Evolutionary conservation across 2,888 invertebrate species (phyloP).

Genomic region (Platycnemis pennipes): DNA sequence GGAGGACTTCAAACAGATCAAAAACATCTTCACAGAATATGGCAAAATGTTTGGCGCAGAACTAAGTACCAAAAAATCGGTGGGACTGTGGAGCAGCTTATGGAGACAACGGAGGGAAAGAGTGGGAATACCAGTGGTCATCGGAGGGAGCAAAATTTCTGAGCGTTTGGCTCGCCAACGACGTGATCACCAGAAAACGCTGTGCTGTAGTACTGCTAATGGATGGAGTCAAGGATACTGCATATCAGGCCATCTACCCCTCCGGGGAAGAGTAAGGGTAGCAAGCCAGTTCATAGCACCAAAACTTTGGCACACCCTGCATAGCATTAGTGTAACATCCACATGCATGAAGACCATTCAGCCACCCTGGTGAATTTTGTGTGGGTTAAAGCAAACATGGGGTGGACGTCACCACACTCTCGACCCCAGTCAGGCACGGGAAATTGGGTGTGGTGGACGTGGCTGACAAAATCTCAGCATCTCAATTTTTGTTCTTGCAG

Average conservation of each 20-base stretch:
- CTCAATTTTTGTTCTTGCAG: background rate
- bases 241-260: background rate
- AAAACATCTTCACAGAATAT: background rate
- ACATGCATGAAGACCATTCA: background rate
- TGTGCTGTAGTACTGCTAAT: background rate
- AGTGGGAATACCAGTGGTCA: background rate
- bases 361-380: no score
- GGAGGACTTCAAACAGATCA: background rate
- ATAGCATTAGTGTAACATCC: background rate
- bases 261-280: background rate
- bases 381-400: background rate
- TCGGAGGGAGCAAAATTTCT: background rate
- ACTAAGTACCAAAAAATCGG: no score
- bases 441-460: background rate
- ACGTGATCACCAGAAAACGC: background rate
- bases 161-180: background rate
- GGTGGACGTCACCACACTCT: background rate
- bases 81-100: no score
- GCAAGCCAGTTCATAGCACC: background rate
- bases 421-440: slow-evolving; percentile 1
- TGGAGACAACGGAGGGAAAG: background rate
- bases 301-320: background rate
- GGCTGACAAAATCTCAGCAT: background rate
- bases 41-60: background rate
- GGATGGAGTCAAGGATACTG: background rate